Conservation (phyloP, 2,113 vertebrate genomes). For the Paedocypris sp. region DNA sequence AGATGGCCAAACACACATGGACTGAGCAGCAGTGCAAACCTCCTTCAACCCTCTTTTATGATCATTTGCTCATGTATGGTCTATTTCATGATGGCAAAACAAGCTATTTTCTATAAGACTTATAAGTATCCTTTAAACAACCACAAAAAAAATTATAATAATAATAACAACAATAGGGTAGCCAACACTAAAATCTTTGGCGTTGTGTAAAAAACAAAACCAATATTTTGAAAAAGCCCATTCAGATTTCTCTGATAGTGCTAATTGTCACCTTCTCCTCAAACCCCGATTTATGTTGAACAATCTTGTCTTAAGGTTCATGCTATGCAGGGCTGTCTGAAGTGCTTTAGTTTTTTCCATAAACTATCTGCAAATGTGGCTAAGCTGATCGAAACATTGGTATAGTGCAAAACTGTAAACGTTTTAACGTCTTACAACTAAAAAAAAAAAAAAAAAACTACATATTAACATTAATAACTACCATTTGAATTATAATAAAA, state of each 20-base stretch:
- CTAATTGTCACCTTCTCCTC: constrained; percentile 4
- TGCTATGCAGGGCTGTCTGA: constrained; percentile 58
- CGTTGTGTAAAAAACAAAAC: constrained; percentile 68
- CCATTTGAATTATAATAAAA: no score
- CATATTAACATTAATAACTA: constrained; percentile 35
- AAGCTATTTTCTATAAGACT: neutral
- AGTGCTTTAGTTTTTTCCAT: constrained; percentile 76
- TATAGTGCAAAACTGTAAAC: constrained; percentile 97
- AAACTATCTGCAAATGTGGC: constrained; percentile 80
- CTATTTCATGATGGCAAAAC: neutral
- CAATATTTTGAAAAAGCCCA: constrained; percentile 4
- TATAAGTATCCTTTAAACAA: constrained; percentile 9
- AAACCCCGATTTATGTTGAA: neutral
- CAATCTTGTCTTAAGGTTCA: constrained; percentile 24
- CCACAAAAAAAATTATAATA: constrained; percentile 37
- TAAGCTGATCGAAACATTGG: constrained; percentile 78
- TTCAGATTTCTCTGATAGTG: constrained; percentile 43
- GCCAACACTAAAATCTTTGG: constrained; percentile 82
- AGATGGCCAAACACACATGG: constrained; percentile 23
- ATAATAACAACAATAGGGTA: constrained; percentile 63
- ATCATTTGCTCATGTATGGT: no score
- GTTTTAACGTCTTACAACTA: constrained; percentile 54
- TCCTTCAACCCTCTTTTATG: no score
- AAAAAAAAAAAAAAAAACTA: constrained; percentile 33
- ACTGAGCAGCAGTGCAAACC: constrained; percentile 52